Base-by-base conservation (phyloP, 2,113 vertebrate species). In the Thunnus thynnus region DNA sequence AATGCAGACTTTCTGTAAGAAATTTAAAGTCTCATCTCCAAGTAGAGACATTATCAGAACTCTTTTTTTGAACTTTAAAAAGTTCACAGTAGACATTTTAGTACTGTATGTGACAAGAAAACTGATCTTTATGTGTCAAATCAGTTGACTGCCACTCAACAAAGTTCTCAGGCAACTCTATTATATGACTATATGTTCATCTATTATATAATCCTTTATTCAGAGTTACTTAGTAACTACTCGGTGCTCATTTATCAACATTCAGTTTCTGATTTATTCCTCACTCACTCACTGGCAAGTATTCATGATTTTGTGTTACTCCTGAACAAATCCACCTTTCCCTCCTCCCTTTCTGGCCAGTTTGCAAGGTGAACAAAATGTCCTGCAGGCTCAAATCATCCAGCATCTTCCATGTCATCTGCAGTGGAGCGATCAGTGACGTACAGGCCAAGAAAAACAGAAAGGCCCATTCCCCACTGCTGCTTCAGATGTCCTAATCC, bases 401-500 rank as follows among this genome's bases (percentile, higher is more conserved):
- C 54, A 66, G 63, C 18, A 50, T 72, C 73, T 76, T 86, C 57
- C 65, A 51, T 78, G 78, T 76, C 57, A 41, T 73, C 66, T 81
- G 58, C 82, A 88, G 72, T 70, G 66, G 51, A 83, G 87, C 25
- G 78, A 83, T 82, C 67, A 16, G 52, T 92, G 92, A 93, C 70
- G 86, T 60, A 86, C 55, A 2, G 36, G 85, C 82, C 80, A 90
- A 94, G 79, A 91, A 90, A 89, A 93, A 94, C 93, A 94, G 44
- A 80, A 88, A 79, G 76, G 58, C 76, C 58, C 13, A 47, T 46
- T 72, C 65, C 85, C 57, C 73, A 72, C 84, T 82, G 80, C 56
- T 56, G 91, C 81, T 91, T 94, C 78, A 91, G 82, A 92, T 91
- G 89, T 93, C 82, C 84, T 94, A 94, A 94, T 94, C 91, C 86